These are phyloP conservation scores for Aegithalos caudatus DNA, from an alignment of 2,113 vertebrate genomes.

Conservation along the genomic window DNA sequence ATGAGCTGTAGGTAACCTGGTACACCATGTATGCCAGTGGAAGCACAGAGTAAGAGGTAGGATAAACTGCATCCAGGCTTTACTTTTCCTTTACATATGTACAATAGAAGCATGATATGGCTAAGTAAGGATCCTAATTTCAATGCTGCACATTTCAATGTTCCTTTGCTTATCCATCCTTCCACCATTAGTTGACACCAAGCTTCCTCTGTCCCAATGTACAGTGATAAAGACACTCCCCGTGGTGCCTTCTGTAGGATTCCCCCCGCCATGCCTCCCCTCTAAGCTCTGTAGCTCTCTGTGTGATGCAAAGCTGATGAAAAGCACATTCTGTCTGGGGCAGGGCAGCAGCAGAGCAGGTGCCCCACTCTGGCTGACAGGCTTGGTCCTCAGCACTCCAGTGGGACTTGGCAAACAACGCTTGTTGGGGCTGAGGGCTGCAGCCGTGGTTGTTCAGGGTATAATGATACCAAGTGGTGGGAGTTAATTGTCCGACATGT, in stretches of 20 bases:
- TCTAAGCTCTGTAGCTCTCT: neutral
- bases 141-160: neutral
- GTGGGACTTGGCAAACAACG: neutral
- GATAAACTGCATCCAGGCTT: neutral
- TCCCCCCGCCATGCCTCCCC: rapidly evolving
- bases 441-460: neutral
- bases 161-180: neutral
- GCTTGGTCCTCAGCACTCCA: neutral
- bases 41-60: neutral
- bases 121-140: neutral
- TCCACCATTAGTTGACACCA: rapidly evolving
- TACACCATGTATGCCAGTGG: neutral
- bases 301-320: neutral
- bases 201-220: neutral
- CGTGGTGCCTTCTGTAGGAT: rapidly evolving
- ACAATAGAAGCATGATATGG: neutral
- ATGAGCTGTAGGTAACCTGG: neutral
- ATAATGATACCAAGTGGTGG: rapidly evolving
- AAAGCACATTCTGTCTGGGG: neutral
- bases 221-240: neutral
- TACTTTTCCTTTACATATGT: neutral
- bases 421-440: neutral
- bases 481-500: neutral
- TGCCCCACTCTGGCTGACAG: neutral
- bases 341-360: rapidly evolving